Evolutionary conservation across 2,888 invertebrate genomes (phyloP), one percentile per base, ranked within the genome.

Genomic region (Diogma glabrata): DNA sequence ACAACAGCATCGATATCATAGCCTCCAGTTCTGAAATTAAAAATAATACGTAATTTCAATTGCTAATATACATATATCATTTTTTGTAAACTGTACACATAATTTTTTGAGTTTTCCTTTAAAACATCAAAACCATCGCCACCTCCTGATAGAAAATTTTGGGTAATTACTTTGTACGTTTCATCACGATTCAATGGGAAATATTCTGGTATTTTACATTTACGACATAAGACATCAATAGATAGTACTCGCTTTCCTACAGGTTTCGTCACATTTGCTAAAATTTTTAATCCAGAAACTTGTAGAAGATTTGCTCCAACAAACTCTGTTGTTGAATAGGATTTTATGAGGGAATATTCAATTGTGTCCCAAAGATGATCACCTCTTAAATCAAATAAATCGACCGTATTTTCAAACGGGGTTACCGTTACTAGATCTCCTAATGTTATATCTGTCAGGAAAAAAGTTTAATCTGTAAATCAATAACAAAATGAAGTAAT

Each of bases 381-480:
- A 0, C 91, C 91, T 49, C 74, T 71, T 51, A 91, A 64, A 59
- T 83, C 82, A 51, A 83, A 78, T 12, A 82, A 72, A 60, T 86
- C 81, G 53, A 88, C 71, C 45, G 75, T 77, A 66, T 89, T 89
- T 61, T 79, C 79, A 62, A 90, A 91, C 1, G 91, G 91, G 53
- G 81, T 73, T 17, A 81, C 76, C 58, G 79, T 77, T 5, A 85
- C 67, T 8, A 89, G 61, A 52, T 82, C 81, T 49, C 79, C 81
- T 36, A 80, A 82, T 3, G 16, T 36, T 72, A 69, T 62, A 82
- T 82, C n/a, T n/a, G n/a, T n/a, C n/a, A n/a, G n/a, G n/a, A n/a
- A n/a, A n/a, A n/a, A n/a, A n/a, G n/a, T n/a, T n/a, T n/a, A n/a
- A n/a, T n/a, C n/a, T n/a, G n/a, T n/a, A n/a, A n/a, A n/a, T n/a